Conservation (phyloP, 2,888 invertebrate genomes). For the Oscheius sp. region DNA sequence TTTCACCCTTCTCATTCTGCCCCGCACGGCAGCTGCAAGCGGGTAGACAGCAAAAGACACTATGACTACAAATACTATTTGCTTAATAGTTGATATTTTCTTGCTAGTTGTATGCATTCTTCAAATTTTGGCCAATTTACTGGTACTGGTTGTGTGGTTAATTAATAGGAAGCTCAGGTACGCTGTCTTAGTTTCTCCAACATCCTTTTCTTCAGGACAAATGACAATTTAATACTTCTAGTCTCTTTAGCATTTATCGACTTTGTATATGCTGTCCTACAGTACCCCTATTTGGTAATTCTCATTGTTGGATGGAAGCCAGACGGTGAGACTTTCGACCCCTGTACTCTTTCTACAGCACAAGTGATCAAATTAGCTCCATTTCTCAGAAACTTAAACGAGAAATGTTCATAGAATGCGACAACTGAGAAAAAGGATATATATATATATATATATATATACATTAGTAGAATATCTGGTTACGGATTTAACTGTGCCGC, state of each 20-base stretch:
- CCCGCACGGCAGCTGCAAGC: slow-evolving; percentile 1
- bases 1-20: not conserved
- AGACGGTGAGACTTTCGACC: slow-evolving; percentile 28
- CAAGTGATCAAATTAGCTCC: no score
- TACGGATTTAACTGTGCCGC: no score
- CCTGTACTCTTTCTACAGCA: no score
- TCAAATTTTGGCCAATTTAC: slow-evolving; percentile 45
- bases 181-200: not conserved
- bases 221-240: slow-evolving; percentile 46
- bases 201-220: slow-evolving; percentile 34
- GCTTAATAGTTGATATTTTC: slow-evolving; percentile 34
- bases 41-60: not conserved
- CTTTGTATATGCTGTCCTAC: slow-evolving; percentile 45
- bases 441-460: no score
- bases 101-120: slow-evolving; percentile 32
- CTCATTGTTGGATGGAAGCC: slow-evolving; percentile 41
- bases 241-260: slow-evolving; percentile 49
- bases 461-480: no score
- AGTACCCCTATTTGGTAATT: slow-evolving; percentile 46
- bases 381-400: no score
- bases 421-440: no score
- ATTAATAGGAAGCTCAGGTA: slow-evolving; percentile 21
- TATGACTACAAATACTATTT: slow-evolving; percentile 36
- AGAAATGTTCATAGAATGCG: no score
- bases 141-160: slow-evolving; percentile 44